Evolutionary conservation across 37 sponge, comb jelly and placozoan species (phyloP).

Genomic region (Spongilla lacustris): DNA sequence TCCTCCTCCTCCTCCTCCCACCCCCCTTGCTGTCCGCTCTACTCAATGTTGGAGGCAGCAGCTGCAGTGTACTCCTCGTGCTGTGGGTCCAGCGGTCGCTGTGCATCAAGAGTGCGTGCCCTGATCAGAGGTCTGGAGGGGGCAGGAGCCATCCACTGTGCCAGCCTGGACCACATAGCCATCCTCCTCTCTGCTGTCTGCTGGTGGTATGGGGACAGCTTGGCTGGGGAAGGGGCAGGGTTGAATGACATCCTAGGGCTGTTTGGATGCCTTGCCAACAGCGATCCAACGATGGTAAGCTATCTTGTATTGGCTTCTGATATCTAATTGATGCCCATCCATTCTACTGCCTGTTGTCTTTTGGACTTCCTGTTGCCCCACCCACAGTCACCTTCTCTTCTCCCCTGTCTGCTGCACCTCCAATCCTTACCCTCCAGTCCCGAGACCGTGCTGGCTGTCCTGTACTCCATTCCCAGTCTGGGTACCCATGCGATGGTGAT

Average conservation of each 20-base stretch:
- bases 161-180: constrained; percentile 5
- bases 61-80: not conserved
- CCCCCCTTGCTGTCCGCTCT: not conserved
- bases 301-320: not conserved
- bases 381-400: constrained; percentile 40
- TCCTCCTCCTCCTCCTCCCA: no score
- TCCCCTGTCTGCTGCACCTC: constrained; percentile 27
- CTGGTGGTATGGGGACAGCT: not conserved
- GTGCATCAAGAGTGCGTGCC: not conserved
- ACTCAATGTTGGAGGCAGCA: not conserved
- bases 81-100: not conserved
- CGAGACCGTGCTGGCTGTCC: constrained; percentile 19
- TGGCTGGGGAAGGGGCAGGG: not conserved
- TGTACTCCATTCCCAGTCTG: constrained; percentile 46
- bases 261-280: constrained; percentile 3
- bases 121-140: not conserved
- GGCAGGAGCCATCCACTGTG: not conserved
- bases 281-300: constrained; percentile 22
- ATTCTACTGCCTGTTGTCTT: no score
- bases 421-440: constrained; percentile 11
- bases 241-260: not conserved
- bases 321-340: not conserved
- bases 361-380: not conserved
- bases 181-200: constrained; percentile 2
- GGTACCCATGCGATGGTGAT: constrained; percentile 22